Base-by-base conservation (phyloP, 2,888 invertebrate genomes). In the Hecatera dysodea region DNA sequence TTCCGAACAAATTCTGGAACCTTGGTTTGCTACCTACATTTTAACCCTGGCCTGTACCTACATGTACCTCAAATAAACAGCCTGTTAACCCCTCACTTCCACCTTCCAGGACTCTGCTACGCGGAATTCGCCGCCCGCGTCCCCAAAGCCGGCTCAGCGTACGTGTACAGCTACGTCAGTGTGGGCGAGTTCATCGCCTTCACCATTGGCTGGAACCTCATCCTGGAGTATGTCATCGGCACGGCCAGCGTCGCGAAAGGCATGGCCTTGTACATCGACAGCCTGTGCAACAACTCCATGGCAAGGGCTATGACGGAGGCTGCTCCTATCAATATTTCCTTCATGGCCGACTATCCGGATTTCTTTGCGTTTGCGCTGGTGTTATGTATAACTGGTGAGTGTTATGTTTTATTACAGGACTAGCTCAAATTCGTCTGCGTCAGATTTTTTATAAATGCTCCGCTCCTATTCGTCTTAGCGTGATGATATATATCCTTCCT, bases 191-290 rank as follows among this genome's bases (percentile, higher is more conserved):
- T 99, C 89, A 97, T 98, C 56, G 99, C 99, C 1, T 99, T 99
- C 93, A 96, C 98, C 50, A 98, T 99, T 87, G 99, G 99, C 33
- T 99, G 99, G 99, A 99, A 99, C 93, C 97, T 99, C 60, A 98
- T 99, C 83, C 91, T 99, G 88, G 98, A 99, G 92, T 98, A 98
- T 92, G 97, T 98, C 22, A 98, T 99, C 73, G 98, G 97, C 36
- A 97, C 98, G 0, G 98, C 98, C 27, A 98, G 98, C 87, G 98
- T 98, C 3, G 98, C 98, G 27, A 97, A 98, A 97, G 98, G 83
- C 84, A 97, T 98, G 89, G 98, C 98, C 87, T 96, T 97, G 68
- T 98, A 98, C 90, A 96, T 98, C 72, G 98, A 98, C 91, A 97
- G 97, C 17, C 89, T 98, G 12, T 94, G 97, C 67, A 97, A 97